Base-by-base conservation (phyloP, 2,888 invertebrate species). In the Pachydiplax longipennis region DNA sequence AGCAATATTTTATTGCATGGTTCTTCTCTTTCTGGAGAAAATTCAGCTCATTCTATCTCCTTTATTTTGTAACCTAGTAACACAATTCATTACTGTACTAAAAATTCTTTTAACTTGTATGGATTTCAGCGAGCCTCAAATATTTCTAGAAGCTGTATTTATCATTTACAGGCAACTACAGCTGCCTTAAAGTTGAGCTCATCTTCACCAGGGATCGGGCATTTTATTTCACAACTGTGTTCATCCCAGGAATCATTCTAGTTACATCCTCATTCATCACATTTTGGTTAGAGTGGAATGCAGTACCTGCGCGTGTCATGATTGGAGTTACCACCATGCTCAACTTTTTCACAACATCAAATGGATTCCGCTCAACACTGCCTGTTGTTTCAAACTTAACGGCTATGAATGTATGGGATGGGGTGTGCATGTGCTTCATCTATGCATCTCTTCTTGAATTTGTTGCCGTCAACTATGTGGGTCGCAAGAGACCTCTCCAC, bases 241-340 rank as follows among this genome's bases (percentile, higher is more conserved):
- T 98, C 95, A 98, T 98, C 95, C 98, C 98, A 93, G 98, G 98
- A 94, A 98, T 98, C 94, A 98, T 98, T 95, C 96, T 98, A 95
- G 98, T 98, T 94, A 98, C 98, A 93, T 98, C 98, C 95, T 98
- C 98, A 93, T 98, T 98, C 96, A 98, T 98, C 95, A 98, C 98
- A 94, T 98, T 98, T 96, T 98, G 98, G 98, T 96, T 98, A 95
- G 98, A 98, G 95, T 98, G 98, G 98, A 98, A 98, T 95, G 98
- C 98, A 93, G 98, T 98, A 94, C 98, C 98, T 94, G 98, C 98
- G 94, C 96, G 98, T 95, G 98, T 98, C 94, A 98, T 98, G 98
- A 98, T 98, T 95, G 98, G 98, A 95, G 98, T 98, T 93, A 98
- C 98, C 93, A 98, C 98, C 94, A 98, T 98, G 98, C 97, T 98